phyloP scores from a whole-genome alignment of 2,888 invertebrate genomes.

The Belgica antarctica region DNA sequence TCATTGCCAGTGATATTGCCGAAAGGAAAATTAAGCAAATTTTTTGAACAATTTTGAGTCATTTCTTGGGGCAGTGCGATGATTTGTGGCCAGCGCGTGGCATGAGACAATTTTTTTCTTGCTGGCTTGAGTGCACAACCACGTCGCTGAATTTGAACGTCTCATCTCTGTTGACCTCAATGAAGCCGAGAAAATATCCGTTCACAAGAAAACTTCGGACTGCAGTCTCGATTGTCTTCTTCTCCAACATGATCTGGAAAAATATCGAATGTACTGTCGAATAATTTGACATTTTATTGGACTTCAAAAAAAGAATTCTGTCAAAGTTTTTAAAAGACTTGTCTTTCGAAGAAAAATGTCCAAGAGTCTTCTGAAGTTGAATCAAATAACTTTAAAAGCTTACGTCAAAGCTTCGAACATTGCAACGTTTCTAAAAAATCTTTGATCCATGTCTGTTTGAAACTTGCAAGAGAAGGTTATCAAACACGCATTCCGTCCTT shows the following conservation, averaged over 20 bases:
- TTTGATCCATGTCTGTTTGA: too few relatives aligned
- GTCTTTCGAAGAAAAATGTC: too few relatives aligned
- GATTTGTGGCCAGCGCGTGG: background rate
- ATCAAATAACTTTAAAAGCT: too few relatives aligned
- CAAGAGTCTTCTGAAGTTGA: too few relatives aligned
- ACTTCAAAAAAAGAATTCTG: background rate
- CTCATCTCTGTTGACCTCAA: background rate
- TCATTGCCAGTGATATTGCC: too few relatives aligned
- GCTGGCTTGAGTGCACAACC: background rate
- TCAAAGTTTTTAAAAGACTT: too few relatives aligned
- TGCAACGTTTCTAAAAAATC: too few relatives aligned
- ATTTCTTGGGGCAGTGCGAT: background rate
- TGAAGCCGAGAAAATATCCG: constrained; percentile 4
- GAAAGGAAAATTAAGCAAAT: too few relatives aligned
- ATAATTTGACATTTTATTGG: background rate
- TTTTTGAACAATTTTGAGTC: too few relatives aligned
- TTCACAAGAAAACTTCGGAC: background rate
- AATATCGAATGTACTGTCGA: background rate
- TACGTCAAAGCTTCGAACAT: too few relatives aligned
- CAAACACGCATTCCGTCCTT: background rate
- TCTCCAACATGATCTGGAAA: background rate
- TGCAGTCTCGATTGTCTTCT: background rate
- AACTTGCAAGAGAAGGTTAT: background rate
- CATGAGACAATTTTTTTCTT: background rate
- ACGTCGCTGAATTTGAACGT: background rate